A percentile compares a stretch with the other conserved stretches of the same genome.
These are phyloP conservation scores for human (Homo sapiens) DNA, from an alignment of 2,113 vertebrate genomes.

Conservation along the genomic window DNA sequence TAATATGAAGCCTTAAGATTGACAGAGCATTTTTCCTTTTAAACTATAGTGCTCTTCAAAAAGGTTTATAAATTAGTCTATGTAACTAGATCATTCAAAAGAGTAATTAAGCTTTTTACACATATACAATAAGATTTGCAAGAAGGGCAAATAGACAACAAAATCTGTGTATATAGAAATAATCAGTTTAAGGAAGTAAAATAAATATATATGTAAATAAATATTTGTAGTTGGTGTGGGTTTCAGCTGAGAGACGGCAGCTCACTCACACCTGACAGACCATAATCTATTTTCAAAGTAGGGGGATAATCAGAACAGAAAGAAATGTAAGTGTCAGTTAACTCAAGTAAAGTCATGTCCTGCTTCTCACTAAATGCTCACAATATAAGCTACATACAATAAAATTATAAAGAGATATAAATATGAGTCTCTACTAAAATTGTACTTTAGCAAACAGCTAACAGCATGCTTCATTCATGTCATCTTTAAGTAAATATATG, in stretches of 20 bases:
- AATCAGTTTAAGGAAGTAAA: neutral
- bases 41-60: neutral
- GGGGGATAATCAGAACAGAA: neutral
- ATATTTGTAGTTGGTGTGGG: neutral
- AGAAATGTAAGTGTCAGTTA: neutral
- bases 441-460: neutral
- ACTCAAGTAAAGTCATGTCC: neutral
- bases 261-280: neutral
- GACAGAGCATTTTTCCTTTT: neutral
- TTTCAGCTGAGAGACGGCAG: neutral
- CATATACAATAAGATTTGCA: neutral
- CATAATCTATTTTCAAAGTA: neutral
- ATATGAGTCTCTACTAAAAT: neutral
- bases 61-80: neutral
- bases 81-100: neutral
- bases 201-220: neutral
- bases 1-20: neutral
- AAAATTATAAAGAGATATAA: neutral
- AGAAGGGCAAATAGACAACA: neutral
- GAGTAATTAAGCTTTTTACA: neutral
- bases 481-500: neutral
- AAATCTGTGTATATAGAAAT: neutral
- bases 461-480: neutral
- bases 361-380: neutral
- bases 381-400: neutral